Base-by-base conservation (phyloP, 2,888 invertebrate species). In the Synergus itoensis region DNA sequence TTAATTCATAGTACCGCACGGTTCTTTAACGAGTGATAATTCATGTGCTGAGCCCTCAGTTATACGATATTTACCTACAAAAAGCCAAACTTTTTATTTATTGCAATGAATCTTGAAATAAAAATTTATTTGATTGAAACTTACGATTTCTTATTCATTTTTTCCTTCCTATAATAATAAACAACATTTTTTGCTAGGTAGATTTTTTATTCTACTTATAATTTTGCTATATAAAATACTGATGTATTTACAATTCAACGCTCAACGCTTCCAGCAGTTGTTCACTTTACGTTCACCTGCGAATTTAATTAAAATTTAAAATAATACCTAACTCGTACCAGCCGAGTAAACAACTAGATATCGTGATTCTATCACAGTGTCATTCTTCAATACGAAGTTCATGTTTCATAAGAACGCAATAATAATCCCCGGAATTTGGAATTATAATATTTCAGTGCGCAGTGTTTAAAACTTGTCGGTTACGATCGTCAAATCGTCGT, bases 321-420 rank as follows among this genome's bases (percentile, higher is more conserved):
- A 60, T 62, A 28, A 62, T 62, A 57, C 57, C 28, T 48, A 69
- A 57, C 80, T 80, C 82, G 82, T 84, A 79, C 82, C 80, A 77
- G 81, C 79, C 82, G 83, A 84, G 82, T 81, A 80, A 78, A 80
- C 81, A 81, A 79, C 62, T 80, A 78, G 82, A 77, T 80, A 79
- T 82, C 81, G 79, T 77, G 79, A 79, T 83, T 79, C 81, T 86
- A 86, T 86, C 86, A 86, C 86, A 86, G 86, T 81, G 81, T 82
- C 77, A 79, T 83, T 81, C 69, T 73, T 80, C 81, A 62, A 21
- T 62, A 62, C 62, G 28, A 62, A 80, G 77, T 78, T 45, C 77
- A 76, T 64, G 73, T 63, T 81, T 62, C 5, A 62, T 62, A 62
- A 62, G 5, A 62, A 62, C 28, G 62, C 62, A 14, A 18, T 14